Evolutionary conservation across 2,797 vertebrate species (phyloP), one percentile per base, ranked within the genome.

Genomic region (Pygocentrus nattereri): DNA sequence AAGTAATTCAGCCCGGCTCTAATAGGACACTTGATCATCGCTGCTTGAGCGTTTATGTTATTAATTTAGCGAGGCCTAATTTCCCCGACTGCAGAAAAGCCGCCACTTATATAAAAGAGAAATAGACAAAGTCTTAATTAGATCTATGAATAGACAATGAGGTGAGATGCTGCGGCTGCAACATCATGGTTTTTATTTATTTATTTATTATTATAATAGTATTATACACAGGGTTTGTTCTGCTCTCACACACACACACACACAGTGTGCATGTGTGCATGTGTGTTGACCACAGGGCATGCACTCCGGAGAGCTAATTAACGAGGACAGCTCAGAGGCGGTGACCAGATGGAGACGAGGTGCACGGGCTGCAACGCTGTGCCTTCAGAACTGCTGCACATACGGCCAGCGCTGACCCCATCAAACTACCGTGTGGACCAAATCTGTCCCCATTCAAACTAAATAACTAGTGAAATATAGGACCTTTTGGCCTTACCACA

Each of bases 21-120:
- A 94, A 92, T 92, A 89, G 88, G 88, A 91, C 87, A 92, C 89
- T 94, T 91, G 89, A 93, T 93, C 91, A 91, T 83, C 81, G 86
- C 87, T 76, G 79, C 90, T 89, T 88, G 88, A 93, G 89, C 89
- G 84, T 92, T 92, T 91, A 89, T 87, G 88, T 88, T 88, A 87
- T 93, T 92, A 89, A 92, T 93, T 93, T 90, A 88, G 71, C 85
- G 4, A 77, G 85, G 82, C 87, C 77, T 86, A 85, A 82, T 90
- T 91, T 91, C 80, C 69, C 25, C 87, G 88, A 80, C 82, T 87
- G 80, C 82, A 89, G 56, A 76, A 81, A 19, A 34, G 81, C 80
- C 44, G 31, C 79, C 67, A 82, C 87, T 88, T 90, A 90, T 86
- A 90, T 92, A 87, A 91, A 93, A 91, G 88, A 81, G 82, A 84